Conservation (phyloP, 1,140 invertebrate genomes). For the Steinernema khuongi region DNA sequence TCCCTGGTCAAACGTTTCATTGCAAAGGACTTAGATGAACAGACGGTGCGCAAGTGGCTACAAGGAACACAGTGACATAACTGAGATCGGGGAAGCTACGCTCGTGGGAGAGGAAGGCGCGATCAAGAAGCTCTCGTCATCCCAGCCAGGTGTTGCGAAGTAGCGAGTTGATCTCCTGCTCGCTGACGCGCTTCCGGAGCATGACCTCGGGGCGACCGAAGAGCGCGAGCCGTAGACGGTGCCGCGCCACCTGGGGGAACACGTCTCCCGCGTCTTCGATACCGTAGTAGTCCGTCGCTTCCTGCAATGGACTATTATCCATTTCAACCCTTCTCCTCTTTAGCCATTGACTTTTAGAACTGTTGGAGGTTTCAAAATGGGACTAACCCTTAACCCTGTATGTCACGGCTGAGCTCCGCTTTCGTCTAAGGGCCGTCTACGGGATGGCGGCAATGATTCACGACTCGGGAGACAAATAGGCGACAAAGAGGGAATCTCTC, state of each 20-base stretch:
- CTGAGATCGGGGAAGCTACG: not conserved
- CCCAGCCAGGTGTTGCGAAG: conserved; percentile 4
- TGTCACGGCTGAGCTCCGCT: too few species aligned
- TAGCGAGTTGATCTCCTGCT: conserved; percentile 13
- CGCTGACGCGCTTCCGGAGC: conserved; percentile 1
- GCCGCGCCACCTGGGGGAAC: not conserved
- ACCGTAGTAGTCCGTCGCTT: not conserved
- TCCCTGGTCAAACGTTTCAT: not conserved
- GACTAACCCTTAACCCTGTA: too few species aligned
- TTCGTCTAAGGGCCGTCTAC: too few species aligned
- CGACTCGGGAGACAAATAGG: too few species aligned
- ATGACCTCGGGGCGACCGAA: not conserved
- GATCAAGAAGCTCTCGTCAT: not conserved
- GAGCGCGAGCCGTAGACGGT: not conserved
- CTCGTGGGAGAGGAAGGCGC: not conserved
- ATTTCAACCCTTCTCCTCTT: too few species aligned
- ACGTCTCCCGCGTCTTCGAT: not conserved
- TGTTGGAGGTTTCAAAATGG: not conserved
- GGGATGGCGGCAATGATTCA: too few species aligned
- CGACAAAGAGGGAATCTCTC: too few species aligned
- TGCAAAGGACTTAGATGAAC: not conserved
- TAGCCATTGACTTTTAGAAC: too few species aligned
- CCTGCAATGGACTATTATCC: not conserved
- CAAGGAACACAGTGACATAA: not conserved
- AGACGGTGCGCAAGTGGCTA: not conserved